Evolutionary conservation across 1,140 invertebrate genomes (phyloP).

Genomic region (Drosophila oshimai): DNA sequence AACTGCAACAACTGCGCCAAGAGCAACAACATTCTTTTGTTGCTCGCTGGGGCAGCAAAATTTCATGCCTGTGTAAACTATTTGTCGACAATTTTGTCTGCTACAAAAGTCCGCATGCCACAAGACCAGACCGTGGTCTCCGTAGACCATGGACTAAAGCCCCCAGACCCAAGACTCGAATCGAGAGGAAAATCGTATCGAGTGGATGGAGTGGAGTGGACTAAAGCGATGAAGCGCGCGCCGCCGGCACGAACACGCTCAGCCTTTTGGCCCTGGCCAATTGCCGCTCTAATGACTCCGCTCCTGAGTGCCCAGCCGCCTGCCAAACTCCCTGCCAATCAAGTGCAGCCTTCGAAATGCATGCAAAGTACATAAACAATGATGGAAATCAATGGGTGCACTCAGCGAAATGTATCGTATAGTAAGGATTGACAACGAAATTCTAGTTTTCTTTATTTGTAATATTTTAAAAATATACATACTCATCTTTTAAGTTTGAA

Average conservation of each 20-base stretch:
- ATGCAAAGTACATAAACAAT: conserved; percentile 68
- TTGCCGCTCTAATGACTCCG: conserved; percentile 70
- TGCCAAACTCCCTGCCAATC: conserved; percentile 14
- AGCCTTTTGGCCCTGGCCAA: conserved; percentile 39
- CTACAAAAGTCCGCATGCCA: conserved; percentile 74
- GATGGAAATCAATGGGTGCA: conserved; percentile 66
- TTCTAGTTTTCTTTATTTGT: too few species aligned
- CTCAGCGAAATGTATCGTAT: background rate
- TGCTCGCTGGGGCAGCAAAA: conserved; percentile 56
- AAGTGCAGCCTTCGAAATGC: conserved; percentile 19
- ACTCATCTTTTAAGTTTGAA: too few species aligned
- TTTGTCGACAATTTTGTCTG: conserved; percentile 81
- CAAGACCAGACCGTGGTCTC: conserved; percentile 27
- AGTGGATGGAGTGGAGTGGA: conserved; percentile 5
- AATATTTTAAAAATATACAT: too few species aligned
- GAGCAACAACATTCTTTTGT: conserved; percentile 68
- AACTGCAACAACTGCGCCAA: conserved; percentile 44
- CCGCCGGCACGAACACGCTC: conserved; percentile 55
- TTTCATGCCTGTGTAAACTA: conserved; percentile 81
- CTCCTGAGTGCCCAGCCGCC: background rate
- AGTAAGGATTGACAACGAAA: too few species aligned
- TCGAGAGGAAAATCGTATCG: conserved; percentile 6
- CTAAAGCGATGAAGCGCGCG: conserved; percentile 47
- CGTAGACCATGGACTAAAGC: background rate
- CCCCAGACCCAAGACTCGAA: background rate